Base-by-base conservation (phyloP, 2,797 vertebrate species). In the Lophotriccus pileatus region DNA sequence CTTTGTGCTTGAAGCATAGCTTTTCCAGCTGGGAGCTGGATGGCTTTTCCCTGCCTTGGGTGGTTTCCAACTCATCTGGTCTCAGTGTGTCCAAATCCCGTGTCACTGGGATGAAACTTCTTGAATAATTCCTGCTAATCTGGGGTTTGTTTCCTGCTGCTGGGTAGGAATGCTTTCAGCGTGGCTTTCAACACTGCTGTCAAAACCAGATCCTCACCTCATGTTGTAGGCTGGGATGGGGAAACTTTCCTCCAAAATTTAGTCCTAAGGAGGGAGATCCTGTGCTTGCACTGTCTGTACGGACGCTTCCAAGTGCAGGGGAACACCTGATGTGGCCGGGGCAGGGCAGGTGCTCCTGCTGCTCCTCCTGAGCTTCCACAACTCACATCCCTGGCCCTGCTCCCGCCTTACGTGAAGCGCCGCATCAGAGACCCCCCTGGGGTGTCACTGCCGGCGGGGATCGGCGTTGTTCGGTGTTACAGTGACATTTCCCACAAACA, bases 1-100 rank as follows among this genome's bases (percentile, higher is more conserved):
- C 12, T 92, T 24, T 0, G 14, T 44, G 63, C 52, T 68, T 1
- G 0, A 36, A 47, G 24, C 0, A 2, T 1, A 17, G 37, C 44
- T 87, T 91, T 77, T 70, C 83, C 58, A 91, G 58, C 83, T 60
- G 79, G 82, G 59, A 83, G 6, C 43, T 44, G 39, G 56, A 85
- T 22, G 41, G n/a, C 1, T 5, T 2, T 74, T 77, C 60, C 60
- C 30, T 60, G 46, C 19, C 27, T 76, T 41, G 69, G 46, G 3
- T 24, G 28, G 24, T 27, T 84, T 72, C 88, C 86, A 90, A 0
- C 22, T 58, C 20, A 0, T 46, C 59, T 37, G 5, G 20, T 52
- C 41, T 52, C 28, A 4, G 16, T 12, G 52, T 36, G 64, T 87
- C 81, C 75, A 66, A 66, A 72, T n/a, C 62, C 47, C 0, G 0